Evolutionary conservation across 2,113 vertebrate genomes (phyloP).

Genomic region (Platanista minor): DNA sequence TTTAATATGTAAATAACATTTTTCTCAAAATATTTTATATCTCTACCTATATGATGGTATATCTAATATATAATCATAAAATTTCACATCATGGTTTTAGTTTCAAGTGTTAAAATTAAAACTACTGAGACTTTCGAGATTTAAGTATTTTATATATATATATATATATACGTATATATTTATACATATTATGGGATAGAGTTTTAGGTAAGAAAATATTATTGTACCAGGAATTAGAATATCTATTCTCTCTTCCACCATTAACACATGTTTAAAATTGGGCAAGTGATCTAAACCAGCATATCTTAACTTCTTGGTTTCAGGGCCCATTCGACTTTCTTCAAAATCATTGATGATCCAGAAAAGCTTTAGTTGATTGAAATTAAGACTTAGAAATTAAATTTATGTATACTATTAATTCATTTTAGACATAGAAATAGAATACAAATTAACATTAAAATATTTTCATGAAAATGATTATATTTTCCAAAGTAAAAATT

Average conservation of each 20-base stretch:
- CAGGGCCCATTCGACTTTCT: background rate
- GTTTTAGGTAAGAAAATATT: background rate
- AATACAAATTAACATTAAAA: background rate
- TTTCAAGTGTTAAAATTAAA: background rate
- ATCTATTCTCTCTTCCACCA: background rate
- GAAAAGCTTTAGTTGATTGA: background rate
- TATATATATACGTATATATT: background rate
- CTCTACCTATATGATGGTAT: background rate
- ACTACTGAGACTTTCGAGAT: background rate
- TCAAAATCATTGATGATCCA: background rate
- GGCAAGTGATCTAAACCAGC: background rate
- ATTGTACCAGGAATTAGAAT: background rate
- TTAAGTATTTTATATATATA: background rate
- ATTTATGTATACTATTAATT: background rate
- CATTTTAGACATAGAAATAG: background rate
- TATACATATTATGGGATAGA: background rate
- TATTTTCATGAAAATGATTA: background rate
- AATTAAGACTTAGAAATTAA: background rate
- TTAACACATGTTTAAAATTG: background rate
- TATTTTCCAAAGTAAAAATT: background rate
- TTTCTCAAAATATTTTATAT: background rate
- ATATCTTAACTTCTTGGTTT: background rate
- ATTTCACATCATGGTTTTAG: background rate
- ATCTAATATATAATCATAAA: background rate
- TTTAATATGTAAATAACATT: background rate